Percentiles rank a stretch among this genome's conserved stretches.
These are phyloP conservation scores for Sminthurinus signatus DNA, from an alignment of 1,140 invertebrate genomes.

Conservation along the genomic window DNA sequence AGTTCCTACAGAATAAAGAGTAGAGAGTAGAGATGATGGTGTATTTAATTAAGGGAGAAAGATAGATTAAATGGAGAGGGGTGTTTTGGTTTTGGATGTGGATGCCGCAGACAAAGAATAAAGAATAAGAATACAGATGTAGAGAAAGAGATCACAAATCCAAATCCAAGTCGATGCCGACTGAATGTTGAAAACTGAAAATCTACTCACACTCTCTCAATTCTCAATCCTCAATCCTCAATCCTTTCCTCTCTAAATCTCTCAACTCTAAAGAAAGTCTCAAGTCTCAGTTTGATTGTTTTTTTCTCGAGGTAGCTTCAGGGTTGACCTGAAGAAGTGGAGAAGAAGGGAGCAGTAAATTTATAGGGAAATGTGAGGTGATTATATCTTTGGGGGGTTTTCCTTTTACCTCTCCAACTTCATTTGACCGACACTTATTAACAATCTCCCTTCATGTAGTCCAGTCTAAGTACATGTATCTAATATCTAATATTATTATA, in stretches of 20 bases:
- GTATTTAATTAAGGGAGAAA: constrained; percentile 11
- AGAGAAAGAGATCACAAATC: no score
- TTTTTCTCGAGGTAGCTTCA: background rate
- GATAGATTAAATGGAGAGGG: constrained; percentile 4
- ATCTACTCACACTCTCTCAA: no score
- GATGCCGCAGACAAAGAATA: no score
- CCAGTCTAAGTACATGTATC: no score
- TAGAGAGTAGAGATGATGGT: constrained; percentile 8
- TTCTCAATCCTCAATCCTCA: no score
- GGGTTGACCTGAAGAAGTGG: constrained; percentile 9
- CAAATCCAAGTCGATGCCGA: no score
- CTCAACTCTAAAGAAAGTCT: background rate
- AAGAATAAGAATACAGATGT: no score
- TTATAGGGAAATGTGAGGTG: constrained; percentile 8
- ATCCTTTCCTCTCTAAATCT: no score
- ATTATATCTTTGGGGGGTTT: background rate
- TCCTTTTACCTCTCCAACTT: background rate
- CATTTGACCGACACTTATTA: background rate
- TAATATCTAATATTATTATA: background rate
- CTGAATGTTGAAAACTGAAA: no score
- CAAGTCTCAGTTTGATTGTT: constrained; percentile 1
- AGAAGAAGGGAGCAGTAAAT: constrained; percentile 4
- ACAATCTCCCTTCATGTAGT: no score
- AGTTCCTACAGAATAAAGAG: no score
- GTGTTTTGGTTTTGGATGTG: no score